phyloP scores from a whole-genome alignment of 2,888 invertebrate species.

The Cerastis rubricosa region DNA sequence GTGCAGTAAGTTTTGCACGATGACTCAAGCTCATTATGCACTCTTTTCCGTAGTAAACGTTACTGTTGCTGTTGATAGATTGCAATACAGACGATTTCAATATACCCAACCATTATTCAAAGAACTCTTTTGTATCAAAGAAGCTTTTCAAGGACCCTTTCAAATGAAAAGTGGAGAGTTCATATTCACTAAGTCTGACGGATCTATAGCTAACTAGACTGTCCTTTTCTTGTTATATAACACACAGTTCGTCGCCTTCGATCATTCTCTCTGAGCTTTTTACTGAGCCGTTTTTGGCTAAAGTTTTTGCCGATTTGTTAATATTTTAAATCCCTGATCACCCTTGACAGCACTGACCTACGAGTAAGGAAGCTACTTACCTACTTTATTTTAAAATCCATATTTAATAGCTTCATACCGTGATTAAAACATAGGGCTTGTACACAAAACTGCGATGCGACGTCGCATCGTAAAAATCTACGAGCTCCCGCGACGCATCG shows the following conservation, averaged over 20 bases:
- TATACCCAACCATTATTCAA: conserved; percentile 2
- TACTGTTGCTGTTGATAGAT: conserved; percentile 1
- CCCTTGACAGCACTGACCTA: background rate
- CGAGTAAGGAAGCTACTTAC: background rate
- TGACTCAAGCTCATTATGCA: too few species aligned
- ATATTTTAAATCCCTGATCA: background rate
- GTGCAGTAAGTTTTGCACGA: background rate
- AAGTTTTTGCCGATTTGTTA: background rate
- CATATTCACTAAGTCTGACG: too few species aligned
- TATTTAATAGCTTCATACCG: background rate
- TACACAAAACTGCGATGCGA: too few species aligned
- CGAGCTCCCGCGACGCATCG: too few species aligned
- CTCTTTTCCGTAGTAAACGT: too few species aligned
- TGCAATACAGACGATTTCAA: background rate
- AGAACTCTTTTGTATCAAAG: background rate
- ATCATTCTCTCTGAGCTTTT: background rate
- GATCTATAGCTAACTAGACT: background rate
- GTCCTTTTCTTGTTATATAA: background rate
- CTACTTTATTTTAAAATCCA: background rate
- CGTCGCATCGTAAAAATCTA: too few species aligned
- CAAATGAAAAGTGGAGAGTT: background rate
- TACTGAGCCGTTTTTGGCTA: too few species aligned
- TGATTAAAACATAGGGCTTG: conserved; percentile 7
- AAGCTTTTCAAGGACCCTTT: background rate
- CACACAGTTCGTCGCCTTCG: background rate